These are phyloP conservation scores for Ammodytes dubius DNA, from an alignment of 2,113 vertebrate species.

Conservation along the genomic window DNA sequence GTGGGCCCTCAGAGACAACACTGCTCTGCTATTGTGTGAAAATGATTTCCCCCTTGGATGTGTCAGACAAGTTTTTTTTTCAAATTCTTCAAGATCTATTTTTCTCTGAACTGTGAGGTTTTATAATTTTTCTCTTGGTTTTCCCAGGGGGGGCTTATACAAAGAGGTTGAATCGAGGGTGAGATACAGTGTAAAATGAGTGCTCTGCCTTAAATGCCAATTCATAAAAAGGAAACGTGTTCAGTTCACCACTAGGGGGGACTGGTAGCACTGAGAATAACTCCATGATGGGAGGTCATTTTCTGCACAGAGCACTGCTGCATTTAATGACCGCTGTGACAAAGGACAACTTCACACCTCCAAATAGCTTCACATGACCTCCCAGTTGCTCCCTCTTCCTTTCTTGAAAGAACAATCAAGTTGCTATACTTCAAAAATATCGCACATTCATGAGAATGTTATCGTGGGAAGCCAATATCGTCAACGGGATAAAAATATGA, in stretches of 20 bases:
- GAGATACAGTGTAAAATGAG: slow-evolving; percentile 9
- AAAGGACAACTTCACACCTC: background rate
- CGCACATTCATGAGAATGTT: too few species aligned
- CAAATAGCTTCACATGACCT: background rate
- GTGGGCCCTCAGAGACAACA: background rate
- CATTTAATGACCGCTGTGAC: slow-evolving; percentile 6
- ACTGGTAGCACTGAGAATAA: slow-evolving; percentile 74
- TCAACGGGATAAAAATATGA: too few species aligned
- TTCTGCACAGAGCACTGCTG: slow-evolving; percentile 17
- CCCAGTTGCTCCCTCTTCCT: background rate
- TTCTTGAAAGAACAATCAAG: background rate
- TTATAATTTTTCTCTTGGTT: slow-evolving; percentile 1
- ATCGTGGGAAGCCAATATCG: too few species aligned
- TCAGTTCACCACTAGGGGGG: slow-evolving; percentile 76
- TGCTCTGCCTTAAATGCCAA: slow-evolving; percentile 24
- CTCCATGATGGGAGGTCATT: slow-evolving; percentile 6
- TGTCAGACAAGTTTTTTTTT: background rate
- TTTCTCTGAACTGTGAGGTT: slow-evolving; percentile 2
- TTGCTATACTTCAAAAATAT: background rate
- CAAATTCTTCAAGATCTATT: slow-evolving; percentile 1
- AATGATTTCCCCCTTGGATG: slow-evolving; percentile 2
- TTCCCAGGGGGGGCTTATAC: background rate
- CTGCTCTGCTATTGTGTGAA: background rate
- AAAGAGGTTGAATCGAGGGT: slow-evolving; percentile 10
- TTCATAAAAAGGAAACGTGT: background rate